These are phyloP conservation scores for Phyllostomus hastatus DNA, from an alignment of 2,113 vertebrate genomes.

Conservation along the genomic window DNA sequence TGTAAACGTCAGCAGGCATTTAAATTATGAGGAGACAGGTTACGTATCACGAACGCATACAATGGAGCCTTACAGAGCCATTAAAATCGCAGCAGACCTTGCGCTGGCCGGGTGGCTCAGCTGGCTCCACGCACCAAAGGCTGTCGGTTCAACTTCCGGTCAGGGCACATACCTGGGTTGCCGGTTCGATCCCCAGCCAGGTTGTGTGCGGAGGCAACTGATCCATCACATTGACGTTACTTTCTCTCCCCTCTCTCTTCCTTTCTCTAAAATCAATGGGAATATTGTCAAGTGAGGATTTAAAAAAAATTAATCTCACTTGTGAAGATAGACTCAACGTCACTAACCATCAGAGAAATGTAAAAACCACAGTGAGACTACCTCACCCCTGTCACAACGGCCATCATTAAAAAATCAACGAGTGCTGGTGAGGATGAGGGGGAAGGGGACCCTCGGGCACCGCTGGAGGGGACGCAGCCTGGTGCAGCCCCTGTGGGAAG, in stretches of 20 bases:
- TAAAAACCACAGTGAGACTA: not conserved
- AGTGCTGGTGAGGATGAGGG: not conserved
- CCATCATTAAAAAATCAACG: not conserved
- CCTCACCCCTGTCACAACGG: not conserved
- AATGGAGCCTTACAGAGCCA: not conserved
- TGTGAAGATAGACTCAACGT: not conserved
- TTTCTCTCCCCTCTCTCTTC: no score
- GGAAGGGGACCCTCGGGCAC: not conserved
- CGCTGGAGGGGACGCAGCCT: not conserved
- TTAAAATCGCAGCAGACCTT: not conserved
- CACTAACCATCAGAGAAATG: not conserved
- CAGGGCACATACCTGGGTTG: no score
- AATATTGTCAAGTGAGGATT: no score
- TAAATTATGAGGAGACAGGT: not conserved
- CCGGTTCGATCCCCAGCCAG: no score
- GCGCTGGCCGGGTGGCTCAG: no score
- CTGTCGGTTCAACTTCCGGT: no score
- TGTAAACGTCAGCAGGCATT: not conserved
- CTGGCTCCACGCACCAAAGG: no score
- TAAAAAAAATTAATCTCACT: no score
- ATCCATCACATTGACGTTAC: no score
- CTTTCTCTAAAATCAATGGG: no score
- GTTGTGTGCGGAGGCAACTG: no score
- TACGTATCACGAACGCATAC: not conserved
- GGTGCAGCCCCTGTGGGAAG: not conserved